A percentile compares a stretch with the other conserved stretches of the same genome.
These are phyloP conservation scores for Neelides sp. DNA, from an alignment of 1,140 invertebrate species.

Conservation along the genomic window DNA sequence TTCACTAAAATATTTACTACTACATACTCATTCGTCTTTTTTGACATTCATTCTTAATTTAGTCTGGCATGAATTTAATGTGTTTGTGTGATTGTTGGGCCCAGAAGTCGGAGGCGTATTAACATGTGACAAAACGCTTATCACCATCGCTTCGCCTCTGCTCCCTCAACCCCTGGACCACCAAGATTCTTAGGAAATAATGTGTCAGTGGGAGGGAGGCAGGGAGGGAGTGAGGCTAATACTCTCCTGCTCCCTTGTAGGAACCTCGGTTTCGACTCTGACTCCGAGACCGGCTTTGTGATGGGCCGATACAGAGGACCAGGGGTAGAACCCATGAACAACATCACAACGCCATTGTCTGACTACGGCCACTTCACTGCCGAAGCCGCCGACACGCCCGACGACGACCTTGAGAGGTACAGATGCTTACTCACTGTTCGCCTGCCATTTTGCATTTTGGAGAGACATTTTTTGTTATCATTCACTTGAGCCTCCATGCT, in stretches of 20 bases:
- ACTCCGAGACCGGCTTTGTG: slow-evolving; percentile 29
- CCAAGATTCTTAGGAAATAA: slow-evolving; percentile 24
- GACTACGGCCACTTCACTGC: slow-evolving; percentile 25
- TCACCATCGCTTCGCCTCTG: slow-evolving; percentile 30
- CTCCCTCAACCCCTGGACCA: slow-evolving; percentile 30
- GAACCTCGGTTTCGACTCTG: slow-evolving; percentile 12
- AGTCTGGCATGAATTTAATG: not conserved
- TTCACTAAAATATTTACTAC: too few relatives aligned
- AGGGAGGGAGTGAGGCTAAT: not conserved
- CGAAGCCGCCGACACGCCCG: slow-evolving; percentile 7
- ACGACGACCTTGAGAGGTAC: slow-evolving; percentile 31
- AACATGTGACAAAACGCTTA: slow-evolving; percentile 32
- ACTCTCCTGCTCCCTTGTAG: not conserved
- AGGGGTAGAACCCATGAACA: slow-evolving; percentile 14
- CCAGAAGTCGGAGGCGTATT: slow-evolving; percentile 28
- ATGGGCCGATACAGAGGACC: slow-evolving; percentile 29
- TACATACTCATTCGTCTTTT: too few relatives aligned
- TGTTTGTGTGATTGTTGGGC: not conserved
- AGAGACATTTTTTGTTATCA: not conserved
- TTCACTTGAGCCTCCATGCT: not conserved
- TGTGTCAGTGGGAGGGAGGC: not conserved
- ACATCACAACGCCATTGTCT: slow-evolving; percentile 19
- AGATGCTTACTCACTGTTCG: slow-evolving; percentile 2
- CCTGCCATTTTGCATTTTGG: not conserved
- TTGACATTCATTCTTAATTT: not conserved